These are phyloP conservation scores for Limnephilus rhombicus DNA, from an alignment of 2,888 invertebrate genomes.

Conservation along the genomic window DNA sequence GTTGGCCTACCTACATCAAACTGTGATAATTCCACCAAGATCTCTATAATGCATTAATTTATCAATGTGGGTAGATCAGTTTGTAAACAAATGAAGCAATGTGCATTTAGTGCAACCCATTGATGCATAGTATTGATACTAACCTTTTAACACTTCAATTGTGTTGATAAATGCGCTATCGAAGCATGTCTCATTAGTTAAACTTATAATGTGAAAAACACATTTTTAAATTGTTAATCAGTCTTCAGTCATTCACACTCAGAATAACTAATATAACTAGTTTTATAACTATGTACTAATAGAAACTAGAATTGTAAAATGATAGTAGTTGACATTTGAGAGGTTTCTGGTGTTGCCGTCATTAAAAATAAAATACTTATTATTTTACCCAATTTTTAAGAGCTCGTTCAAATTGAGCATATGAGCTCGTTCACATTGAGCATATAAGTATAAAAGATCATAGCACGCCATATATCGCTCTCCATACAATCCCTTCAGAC, in stretches of 20 bases:
- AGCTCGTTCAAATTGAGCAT: no score
- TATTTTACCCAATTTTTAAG: neutral
- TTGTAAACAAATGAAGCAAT: constrained; percentile 40
- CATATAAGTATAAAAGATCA: no score
- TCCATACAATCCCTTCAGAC: no score
- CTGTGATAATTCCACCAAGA: neutral
- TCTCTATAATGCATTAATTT: constrained; percentile 4
- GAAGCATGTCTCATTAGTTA: constrained; percentile 9
- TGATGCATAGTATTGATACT: constrained; percentile 17
- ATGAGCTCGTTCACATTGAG: no score
- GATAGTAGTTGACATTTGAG: neutral
- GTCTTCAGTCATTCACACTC: neutral
- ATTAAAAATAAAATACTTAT: neutral
- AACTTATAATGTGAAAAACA: neutral
- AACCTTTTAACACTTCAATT: constrained; percentile 38
- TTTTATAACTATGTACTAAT: no score
- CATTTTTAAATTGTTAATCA: constrained; percentile 12
- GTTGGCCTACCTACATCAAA: constrained; percentile 21
- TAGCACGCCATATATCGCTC: no score
- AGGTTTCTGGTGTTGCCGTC: constrained; percentile 2
- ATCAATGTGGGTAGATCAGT: constrained; percentile 31
- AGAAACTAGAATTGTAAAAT: no score
- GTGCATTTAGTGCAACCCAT: neutral
- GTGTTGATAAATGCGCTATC: constrained; percentile 19
- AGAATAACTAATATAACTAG: no score